Percentiles rank a stretch among this genome's conserved stretches.
Conservation (phyloP, 2,797 vertebrate genomes). For the Oreochromis mossambicus region DNA sequence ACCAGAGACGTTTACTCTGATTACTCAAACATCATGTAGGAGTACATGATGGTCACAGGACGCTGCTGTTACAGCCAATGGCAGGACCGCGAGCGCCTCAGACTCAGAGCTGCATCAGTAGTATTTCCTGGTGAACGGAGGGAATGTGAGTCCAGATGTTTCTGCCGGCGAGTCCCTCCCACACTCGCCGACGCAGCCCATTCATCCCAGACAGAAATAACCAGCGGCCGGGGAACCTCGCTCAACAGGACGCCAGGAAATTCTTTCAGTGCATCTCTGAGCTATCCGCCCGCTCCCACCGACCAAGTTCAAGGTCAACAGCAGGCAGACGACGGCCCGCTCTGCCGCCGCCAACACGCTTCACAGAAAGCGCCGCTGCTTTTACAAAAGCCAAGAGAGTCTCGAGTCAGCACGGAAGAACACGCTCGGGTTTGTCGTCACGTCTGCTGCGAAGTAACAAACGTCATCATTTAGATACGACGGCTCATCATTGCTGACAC, state of each 20-base stretch:
- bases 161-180: constrained; percentile 22
- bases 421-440: fast-evolving
- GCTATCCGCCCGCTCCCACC: background rate
- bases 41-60: background rate
- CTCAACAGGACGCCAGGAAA: constrained; percentile 20
- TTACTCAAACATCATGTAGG: background rate
- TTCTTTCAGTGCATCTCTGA: background rate
- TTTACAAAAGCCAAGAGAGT: fast-evolving
- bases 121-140: background rate
- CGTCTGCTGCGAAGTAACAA: background rate
- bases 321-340: background rate
- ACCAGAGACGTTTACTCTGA: background rate
- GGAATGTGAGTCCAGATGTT: constrained; percentile 24
- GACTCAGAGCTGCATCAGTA: background rate
- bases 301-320: background rate
- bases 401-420: background rate
- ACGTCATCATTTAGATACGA: background rate
- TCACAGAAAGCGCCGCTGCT: background rate
- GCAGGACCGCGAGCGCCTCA: background rate
- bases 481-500: background rate
- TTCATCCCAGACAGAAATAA: constrained; percentile 47
- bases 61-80: background rate
- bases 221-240: background rate
- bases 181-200: background rate
- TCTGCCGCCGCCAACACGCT: background rate